These are phyloP conservation scores for Hipposideros armiger DNA, from an alignment of 2,113 vertebrate genomes.

Conservation along the genomic window DNA sequence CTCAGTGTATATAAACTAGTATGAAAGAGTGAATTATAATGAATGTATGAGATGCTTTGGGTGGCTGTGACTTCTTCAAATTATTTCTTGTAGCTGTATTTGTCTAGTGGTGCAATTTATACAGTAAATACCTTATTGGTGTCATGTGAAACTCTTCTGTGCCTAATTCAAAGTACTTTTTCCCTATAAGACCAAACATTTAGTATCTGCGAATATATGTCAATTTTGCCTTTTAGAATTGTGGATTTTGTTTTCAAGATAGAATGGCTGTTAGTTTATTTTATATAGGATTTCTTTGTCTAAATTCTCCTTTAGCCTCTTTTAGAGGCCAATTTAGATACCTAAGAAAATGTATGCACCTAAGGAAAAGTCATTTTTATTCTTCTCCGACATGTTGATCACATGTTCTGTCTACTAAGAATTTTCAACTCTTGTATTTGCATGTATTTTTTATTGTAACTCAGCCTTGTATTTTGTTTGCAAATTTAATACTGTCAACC, in stretches of 20 bases:
- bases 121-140: constrained; percentile 83
- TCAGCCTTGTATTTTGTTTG: constrained; percentile 56
- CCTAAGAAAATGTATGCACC: constrained; percentile 62
- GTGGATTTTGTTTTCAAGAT: constrained; percentile 75
- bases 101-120: constrained; percentile 84
- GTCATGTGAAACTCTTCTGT: constrained; percentile 84
- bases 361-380: constrained; percentile 44
- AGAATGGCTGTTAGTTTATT: constrained; percentile 70
- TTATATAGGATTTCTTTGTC: constrained; percentile 72
- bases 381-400: constrained; percentile 60
- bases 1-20: constrained; percentile 95
- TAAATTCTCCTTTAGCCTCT: constrained; percentile 57
- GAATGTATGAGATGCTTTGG: constrained; percentile 82
- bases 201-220: constrained; percentile 85
- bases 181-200: constrained; percentile 78
- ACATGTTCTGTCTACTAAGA: constrained; percentile 48
- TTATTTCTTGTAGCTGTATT: constrained; percentile 83
- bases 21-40: constrained; percentile 85
- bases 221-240: constrained; percentile 85
- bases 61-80: constrained; percentile 84
- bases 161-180: constrained; percentile 84
- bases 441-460: constrained; percentile 53
- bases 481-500: constrained; percentile 37
- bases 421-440: constrained; percentile 53
- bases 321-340: constrained; percentile 67